Conservation (phyloP, 2,797 vertebrate genomes). For the Heteromormyrus szaboi region DNA sequence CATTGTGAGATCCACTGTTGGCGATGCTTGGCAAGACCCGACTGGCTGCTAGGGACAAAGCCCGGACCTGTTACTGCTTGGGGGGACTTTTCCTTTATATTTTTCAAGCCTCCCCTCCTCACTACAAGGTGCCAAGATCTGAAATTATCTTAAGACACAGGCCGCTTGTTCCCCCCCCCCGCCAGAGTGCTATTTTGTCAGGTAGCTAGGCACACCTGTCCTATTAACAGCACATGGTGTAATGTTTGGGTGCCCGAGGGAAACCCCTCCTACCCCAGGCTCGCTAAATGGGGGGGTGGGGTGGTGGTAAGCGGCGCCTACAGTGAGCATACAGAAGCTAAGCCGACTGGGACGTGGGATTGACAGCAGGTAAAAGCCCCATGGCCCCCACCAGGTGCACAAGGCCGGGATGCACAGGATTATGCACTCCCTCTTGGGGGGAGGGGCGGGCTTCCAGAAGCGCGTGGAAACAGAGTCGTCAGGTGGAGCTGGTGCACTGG, state of each 20-base stretch:
- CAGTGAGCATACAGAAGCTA: slow-evolving; percentile 47
- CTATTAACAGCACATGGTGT: slow-evolving; percentile 23
- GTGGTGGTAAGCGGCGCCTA: slow-evolving; percentile 34
- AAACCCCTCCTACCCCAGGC: slow-evolving; percentile 36
- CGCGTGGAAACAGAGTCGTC: not conserved
- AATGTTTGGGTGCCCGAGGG: slow-evolving; percentile 33
- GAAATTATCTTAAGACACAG: not conserved
- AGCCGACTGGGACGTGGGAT: slow-evolving; percentile 35
- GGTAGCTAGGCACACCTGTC: slow-evolving; percentile 28
- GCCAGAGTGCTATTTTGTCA: not conserved
- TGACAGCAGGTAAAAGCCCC: slow-evolving; percentile 49
- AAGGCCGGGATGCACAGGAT: not conserved
- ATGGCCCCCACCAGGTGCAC: slow-evolving; percentile 53
- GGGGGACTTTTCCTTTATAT: not conserved
- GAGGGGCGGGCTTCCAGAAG: not conserved
- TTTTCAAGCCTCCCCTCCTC: not conserved
- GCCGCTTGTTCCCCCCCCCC: not conserved
- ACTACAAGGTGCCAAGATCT: not conserved
- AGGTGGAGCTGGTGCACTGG: not conserved
- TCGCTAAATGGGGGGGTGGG: slow-evolving; percentile 35
- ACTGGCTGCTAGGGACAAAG: not conserved
- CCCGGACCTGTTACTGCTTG: not conserved
- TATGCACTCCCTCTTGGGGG: not conserved
- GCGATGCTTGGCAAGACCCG: not conserved
- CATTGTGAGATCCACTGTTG: not conserved